These are phyloP conservation scores for Sphaerodactylus townsendi DNA, from an alignment of 2,113 vertebrate genomes.

Conservation along the genomic window DNA sequence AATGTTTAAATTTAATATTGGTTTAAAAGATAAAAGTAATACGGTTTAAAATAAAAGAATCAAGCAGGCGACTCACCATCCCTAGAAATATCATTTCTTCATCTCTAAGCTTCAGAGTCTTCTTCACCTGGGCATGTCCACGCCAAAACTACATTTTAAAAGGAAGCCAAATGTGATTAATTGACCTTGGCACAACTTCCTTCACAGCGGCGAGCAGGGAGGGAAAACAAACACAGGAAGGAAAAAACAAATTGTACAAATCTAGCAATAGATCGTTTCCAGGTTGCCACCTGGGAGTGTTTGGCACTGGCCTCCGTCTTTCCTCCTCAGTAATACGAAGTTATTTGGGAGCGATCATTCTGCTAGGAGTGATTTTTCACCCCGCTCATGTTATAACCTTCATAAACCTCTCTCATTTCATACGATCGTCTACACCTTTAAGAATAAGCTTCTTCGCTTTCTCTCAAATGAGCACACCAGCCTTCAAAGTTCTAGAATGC, in stretches of 20 bases:
- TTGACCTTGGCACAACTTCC: slow-evolving; percentile 59
- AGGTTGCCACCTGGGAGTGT: slow-evolving; percentile 21
- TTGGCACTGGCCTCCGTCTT: background rate
- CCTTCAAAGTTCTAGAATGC: background rate
- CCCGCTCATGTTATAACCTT: background rate
- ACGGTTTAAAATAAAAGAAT: background rate
- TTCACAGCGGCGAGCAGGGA: slow-evolving; percentile 49
- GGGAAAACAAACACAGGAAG: slow-evolving; percentile 60
- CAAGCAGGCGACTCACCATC: slow-evolving; percentile 77
- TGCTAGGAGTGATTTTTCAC: background rate
- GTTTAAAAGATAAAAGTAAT: background rate
- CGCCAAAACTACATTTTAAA: slow-evolving; percentile 79
- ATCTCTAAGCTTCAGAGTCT: slow-evolving; percentile 69
- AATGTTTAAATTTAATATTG: background rate
- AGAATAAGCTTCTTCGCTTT: background rate
- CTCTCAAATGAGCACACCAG: background rate
- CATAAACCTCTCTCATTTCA: background rate
- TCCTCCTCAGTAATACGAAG: background rate
- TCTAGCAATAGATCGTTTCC: slow-evolving; percentile 37
- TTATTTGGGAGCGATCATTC: background rate
- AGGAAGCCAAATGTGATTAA: slow-evolving; percentile 57
- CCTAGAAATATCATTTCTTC: slow-evolving; percentile 86
- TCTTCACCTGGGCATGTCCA: slow-evolving; percentile 74
- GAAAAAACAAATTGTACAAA: slow-evolving; percentile 46
- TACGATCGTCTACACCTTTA: background rate